A percentile compares a stretch with the other conserved stretches of the same genome.
Evolutionary conservation across 2,888 invertebrate genomes (phyloP).

Genomic region (Pachliopta kotzebuea): DNA sequence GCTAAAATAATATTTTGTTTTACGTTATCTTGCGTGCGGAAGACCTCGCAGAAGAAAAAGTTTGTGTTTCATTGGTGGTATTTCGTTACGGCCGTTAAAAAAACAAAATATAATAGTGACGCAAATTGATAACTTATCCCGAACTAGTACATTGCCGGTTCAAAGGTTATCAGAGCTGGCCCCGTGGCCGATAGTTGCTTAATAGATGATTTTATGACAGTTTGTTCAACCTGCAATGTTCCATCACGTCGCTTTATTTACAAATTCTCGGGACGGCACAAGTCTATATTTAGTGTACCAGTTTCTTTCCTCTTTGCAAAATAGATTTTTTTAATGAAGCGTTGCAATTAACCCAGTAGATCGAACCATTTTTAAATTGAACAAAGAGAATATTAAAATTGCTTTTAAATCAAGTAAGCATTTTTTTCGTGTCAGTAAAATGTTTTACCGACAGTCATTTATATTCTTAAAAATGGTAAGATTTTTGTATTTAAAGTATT

Average conservation of each 20-base stretch:
- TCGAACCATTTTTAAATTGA: background rate
- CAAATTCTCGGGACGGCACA: conserved; percentile 47
- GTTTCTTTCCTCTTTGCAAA: conserved; percentile 47
- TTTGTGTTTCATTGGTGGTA: background rate
- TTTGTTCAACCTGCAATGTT: conserved; percentile 69
- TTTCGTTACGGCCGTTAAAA: background rate
- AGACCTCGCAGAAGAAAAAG: background rate
- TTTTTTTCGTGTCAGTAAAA: too few relatives aligned
- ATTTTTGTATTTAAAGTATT: too few relatives aligned
- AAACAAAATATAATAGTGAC: conserved; percentile 56
- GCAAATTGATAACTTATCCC: conserved; percentile 71
- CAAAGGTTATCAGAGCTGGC: conserved; percentile 63
- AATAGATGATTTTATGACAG: conserved; percentile 55
- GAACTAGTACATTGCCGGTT: conserved; percentile 66
- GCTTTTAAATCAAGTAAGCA: too few relatives aligned
- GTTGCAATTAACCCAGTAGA: conserved; percentile 33
- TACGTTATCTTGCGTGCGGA: background rate
- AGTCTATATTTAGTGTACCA: conserved; percentile 53
- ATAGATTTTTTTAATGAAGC: conserved; percentile 48
- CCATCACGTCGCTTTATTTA: conserved; percentile 61
- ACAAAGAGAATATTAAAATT: too few relatives aligned
- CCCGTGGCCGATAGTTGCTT: conserved; percentile 54
- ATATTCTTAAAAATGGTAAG: too few relatives aligned
- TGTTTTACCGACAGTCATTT: too few relatives aligned
- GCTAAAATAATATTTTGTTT: conserved; percentile 28